Evolutionary conservation across 2,113 vertebrate species (phyloP), one percentile per base, ranked within the genome.

Genomic region (Mesocricetus auratus): DNA sequence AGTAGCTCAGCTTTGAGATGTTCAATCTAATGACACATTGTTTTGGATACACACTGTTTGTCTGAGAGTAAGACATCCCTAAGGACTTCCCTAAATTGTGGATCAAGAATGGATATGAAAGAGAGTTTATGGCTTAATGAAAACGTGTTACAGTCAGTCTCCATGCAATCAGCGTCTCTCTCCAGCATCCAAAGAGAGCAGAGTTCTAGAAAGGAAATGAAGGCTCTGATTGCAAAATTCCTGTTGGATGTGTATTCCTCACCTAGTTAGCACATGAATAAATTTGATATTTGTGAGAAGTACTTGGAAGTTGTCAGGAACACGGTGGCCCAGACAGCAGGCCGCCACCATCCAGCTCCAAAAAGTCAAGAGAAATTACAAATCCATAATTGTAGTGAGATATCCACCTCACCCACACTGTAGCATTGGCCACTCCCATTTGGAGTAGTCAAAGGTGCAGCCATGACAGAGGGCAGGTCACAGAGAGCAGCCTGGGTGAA

Each of bases 111-210:
- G 33, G 42, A 94, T 92, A 53, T 81, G n/a, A 66, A 96, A 71
- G n/a, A 74, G 93, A 53, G 24, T 83, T 93, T 89, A 53, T 85
- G 68, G 64, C 62, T 96, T 93, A 86, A 94, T 94, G 85, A 94
- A 88, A 97, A 89, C 68, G 86, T 47, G 16, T 94, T 66, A 50
- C 15, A 74, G 42, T 91, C 12, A 2, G 1, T 77, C 90, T 78
- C 92, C n/a, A 62, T 86, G 19, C 62, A 62, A 29, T 74, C 50
- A 56, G 9, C 53, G 33, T 93, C 89, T 94, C 78, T 91, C 36
- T 19, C 19, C 64, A 16, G 73, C 29, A 78, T 78, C 60, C 68
- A 62, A 36, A 2, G n/a, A 86, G 92, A 74, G 8, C 39, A 39
- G 79, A 33, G 56, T 33, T 92, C 26, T 66, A 53, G 69, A 90